Evolutionary conservation across 2,888 invertebrate genomes (phyloP).

Genomic region (Antitype chi): DNA sequence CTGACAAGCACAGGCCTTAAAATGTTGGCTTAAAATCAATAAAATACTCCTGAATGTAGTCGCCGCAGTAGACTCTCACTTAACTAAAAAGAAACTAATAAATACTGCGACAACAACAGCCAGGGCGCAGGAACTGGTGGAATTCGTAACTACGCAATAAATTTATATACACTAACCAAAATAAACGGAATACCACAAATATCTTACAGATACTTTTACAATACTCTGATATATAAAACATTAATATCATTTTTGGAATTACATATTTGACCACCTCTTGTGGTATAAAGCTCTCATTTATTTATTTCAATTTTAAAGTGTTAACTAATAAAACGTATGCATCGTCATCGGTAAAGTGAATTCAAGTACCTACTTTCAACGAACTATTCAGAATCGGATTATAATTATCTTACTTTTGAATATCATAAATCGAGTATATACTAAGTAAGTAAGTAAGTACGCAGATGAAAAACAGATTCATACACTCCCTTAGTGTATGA

Average conservation of each 20-base stretch:
- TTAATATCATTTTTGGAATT: conserved; percentile 64
- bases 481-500: no score
- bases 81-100: conserved; percentile 41
- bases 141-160: conserved; percentile 60
- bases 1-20: conserved; percentile 55
- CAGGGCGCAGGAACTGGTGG: conserved; percentile 54
- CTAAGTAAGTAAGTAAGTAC: no score
- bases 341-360: conserved; percentile 20
- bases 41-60: conserved; percentile 51
- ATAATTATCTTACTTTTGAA: conserved; percentile 24
- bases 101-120: conserved; percentile 52
- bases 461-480: no score
- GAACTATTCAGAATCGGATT: conserved; percentile 12
- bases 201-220: conserved; percentile 57
- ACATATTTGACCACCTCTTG: conserved; percentile 49
- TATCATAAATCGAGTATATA: conserved; percentile 17
- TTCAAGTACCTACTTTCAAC: conserved; percentile 13
- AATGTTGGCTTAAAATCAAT: conserved; percentile 47
- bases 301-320: conserved; percentile 23
- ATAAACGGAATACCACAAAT: conserved; percentile 48
- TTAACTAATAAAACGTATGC: conserved; percentile 8
- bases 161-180: conserved; percentile 52
- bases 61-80: conserved; percentile 37
- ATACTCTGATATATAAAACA: conserved; percentile 53
- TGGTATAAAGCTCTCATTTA: conserved; percentile 48